phyloP scores from a whole-genome alignment of 2,113 vertebrate species.

The Spheniscus mendiculus region DNA sequence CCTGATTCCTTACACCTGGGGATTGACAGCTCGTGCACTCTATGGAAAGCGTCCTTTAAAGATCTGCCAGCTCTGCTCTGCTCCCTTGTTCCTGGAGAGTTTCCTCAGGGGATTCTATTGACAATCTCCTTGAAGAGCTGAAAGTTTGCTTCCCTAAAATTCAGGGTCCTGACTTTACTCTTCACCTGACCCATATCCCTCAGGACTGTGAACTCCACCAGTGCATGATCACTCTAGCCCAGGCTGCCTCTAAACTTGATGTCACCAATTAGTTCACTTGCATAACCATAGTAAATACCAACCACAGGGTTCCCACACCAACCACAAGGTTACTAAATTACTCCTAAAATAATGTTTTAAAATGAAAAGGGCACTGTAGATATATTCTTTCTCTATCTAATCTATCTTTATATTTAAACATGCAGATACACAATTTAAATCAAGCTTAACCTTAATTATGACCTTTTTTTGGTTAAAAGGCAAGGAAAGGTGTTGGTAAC shows the following conservation, averaged over 20 bases:
- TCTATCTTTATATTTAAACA: neutral
- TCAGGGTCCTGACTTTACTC: neutral
- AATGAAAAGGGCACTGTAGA: neutral
- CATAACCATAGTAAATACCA: neutral
- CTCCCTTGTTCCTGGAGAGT: neutral
- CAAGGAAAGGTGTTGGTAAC: neutral
- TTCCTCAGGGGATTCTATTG: neutral
- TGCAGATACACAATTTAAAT: neutral
- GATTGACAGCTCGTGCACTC: neutral
- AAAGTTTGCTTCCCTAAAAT: neutral
- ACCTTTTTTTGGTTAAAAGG: neutral
- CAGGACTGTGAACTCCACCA: neutral
- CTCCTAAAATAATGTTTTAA: neutral
- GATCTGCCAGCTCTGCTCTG: neutral
- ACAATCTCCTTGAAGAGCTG: neutral
- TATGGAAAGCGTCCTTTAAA: neutral
- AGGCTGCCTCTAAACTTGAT: neutral
- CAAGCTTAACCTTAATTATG: neutral
- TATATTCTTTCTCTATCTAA: neutral
- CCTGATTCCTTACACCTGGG: neutral
- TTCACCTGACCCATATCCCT: neutral
- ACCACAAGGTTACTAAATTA: neutral
- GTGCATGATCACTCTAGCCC: neutral
- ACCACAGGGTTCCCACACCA: neutral
- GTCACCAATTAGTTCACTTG: neutral